Conservation (phyloP, 2,888 invertebrate genomes). For the Papilio gigon region DNA sequence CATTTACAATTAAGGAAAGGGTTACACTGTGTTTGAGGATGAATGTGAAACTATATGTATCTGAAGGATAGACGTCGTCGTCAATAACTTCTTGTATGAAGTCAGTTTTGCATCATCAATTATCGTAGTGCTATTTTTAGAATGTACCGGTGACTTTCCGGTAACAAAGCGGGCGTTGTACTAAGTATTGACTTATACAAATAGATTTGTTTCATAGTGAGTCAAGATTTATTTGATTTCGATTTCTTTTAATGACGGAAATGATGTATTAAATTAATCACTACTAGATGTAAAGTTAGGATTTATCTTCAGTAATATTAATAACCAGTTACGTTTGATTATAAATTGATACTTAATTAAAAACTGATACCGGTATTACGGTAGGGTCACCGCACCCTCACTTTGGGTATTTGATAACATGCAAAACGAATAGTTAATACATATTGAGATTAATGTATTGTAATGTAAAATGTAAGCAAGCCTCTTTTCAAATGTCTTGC, state of each 20-base stretch:
- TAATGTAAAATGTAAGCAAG: too few species aligned
- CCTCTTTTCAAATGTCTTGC: too few species aligned
- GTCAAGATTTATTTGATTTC: background rate
- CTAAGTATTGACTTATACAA: constrained; percentile 12
- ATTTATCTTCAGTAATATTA: constrained; percentile 11
- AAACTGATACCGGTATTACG: constrained; percentile 22
- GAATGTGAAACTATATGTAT: background rate
- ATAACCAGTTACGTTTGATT: constrained; percentile 2
- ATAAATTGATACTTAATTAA: constrained; percentile 15
- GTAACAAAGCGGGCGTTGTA: constrained; percentile 47
- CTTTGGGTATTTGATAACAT: constrained; percentile 2
- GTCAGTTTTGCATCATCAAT: constrained; percentile 58
- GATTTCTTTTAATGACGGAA: background rate
- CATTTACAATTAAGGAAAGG: too few species aligned
- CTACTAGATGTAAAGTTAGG: background rate
- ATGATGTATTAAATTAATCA: background rate
- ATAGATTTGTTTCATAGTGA: background rate
- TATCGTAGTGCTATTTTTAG: constrained; percentile 57
- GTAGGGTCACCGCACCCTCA: constrained; percentile 9
- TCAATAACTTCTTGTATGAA: constrained; percentile 44
- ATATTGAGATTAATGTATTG: too few species aligned
- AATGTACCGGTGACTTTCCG: constrained; percentile 51
- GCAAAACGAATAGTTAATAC: background rate
- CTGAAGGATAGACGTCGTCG: background rate
- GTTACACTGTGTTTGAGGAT: too few species aligned